Evolutionary conservation across 2,888 invertebrate genomes (phyloP).

Genomic region (Uropetala carovei): DNA sequence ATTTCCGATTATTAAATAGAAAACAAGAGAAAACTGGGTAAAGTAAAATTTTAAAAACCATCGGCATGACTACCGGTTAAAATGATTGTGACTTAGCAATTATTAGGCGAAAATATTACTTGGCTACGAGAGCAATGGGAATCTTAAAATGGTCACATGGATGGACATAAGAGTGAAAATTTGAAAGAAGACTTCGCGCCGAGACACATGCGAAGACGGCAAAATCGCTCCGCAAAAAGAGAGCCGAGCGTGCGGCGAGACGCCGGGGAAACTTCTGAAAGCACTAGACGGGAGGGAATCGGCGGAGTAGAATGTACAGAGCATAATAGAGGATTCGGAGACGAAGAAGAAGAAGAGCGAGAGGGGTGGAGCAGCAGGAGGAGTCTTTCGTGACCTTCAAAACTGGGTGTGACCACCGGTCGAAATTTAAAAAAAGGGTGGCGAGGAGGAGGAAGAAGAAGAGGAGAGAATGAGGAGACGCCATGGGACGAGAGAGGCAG

Average conservation of each 20-base stretch:
- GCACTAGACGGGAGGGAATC: constrained; percentile 6
- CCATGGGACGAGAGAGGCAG: not conserved
- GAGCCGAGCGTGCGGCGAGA: not conserved
- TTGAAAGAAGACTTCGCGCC: not conserved
- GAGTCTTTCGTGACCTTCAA: constrained; percentile 58
- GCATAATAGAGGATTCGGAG: constrained; percentile 37
- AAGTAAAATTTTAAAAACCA: too few species aligned
- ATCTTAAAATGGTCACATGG: too few species aligned
- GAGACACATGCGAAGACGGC: not conserved
- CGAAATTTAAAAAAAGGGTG: constrained; percentile 52
- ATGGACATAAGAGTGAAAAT: not conserved
- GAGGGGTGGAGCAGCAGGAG: constrained; percentile 11
- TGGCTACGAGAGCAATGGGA: too few species aligned
- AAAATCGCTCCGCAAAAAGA: not conserved
- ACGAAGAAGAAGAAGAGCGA: not conserved
- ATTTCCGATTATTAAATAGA: too few species aligned
- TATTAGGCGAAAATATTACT: too few species aligned
- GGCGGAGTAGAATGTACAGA: not conserved
- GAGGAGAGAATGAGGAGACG: not conserved
- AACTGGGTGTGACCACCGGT: constrained; percentile 65
- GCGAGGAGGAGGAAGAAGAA: not conserved
- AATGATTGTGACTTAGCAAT: too few species aligned
- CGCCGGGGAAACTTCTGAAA: constrained; percentile 39
- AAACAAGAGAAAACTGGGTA: too few species aligned
- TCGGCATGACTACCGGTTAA: too few species aligned